Evolutionary conservation across 2,888 invertebrate species (phyloP).

Genomic region (Nipponacmea schrenckii): DNA sequence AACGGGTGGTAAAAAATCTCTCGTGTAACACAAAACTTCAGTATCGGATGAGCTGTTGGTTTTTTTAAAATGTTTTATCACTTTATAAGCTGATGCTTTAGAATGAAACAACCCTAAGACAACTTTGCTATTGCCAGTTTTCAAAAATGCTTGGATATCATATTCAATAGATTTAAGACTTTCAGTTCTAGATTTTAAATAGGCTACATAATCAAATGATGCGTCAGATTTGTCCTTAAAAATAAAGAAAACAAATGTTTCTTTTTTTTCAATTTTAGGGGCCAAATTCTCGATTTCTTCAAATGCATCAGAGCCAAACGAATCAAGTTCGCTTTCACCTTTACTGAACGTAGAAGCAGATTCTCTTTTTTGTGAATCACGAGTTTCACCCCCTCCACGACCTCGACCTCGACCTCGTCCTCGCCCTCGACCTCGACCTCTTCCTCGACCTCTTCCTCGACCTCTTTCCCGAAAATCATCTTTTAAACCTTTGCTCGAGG

Average conservation of each 20-base stretch:
- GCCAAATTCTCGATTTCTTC: background rate
- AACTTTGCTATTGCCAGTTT: background rate
- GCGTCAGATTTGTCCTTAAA: background rate
- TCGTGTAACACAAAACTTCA: background rate
- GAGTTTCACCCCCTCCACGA: too few relatives aligned
- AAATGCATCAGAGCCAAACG: too few relatives aligned
- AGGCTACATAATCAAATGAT: background rate
- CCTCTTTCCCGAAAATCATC: too few relatives aligned
- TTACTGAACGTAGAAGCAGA: too few relatives aligned
- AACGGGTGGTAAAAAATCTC: background rate
- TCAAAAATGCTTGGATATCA: background rate
- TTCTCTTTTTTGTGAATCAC: too few relatives aligned
- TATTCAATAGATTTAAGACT: background rate
- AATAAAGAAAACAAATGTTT: background rate
- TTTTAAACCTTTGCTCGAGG: too few relatives aligned
- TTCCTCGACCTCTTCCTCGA: too few relatives aligned
- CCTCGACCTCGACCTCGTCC: too few relatives aligned
- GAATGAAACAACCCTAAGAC: background rate
- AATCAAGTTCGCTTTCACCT: too few relatives aligned
- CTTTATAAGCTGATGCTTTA: background rate
- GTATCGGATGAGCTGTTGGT: background rate
- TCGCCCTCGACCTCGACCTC: too few relatives aligned
- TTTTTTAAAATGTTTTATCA: background rate
- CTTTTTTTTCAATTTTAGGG: background rate
- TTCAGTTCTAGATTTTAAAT: background rate